phyloP scores from a whole-genome alignment of 2,797 vertebrate species.

The Lacerta agilis region DNA sequence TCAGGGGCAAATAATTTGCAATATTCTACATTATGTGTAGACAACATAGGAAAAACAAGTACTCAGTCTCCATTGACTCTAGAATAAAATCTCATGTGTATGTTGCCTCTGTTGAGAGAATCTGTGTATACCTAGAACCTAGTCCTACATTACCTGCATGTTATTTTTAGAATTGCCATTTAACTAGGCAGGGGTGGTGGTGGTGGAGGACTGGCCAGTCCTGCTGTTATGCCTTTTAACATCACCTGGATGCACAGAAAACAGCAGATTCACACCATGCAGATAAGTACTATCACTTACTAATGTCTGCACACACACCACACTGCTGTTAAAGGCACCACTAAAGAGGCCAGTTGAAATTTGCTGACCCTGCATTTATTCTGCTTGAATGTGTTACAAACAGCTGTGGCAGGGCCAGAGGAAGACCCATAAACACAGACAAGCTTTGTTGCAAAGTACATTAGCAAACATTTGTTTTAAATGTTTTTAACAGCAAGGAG shows the following conservation, averaged over 20 bases:
- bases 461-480: constrained; percentile 2
- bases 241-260: background rate
- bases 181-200: background rate
- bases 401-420: background rate
- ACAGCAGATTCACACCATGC: background rate
- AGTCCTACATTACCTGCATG: background rate
- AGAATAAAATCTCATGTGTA: no score
- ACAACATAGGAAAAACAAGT: no score
- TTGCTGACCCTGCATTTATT: background rate
- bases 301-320: background rate
- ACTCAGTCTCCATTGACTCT: no score
- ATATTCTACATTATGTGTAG: no score
- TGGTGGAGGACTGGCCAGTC: background rate
- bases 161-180: constrained; percentile 10
- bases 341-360: background rate
- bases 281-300: background rate
- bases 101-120: no score
- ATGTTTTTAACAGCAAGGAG: background rate
- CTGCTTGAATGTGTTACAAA: background rate
- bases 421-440: background rate
- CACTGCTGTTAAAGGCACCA: background rate
- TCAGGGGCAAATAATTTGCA: no score
- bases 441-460: background rate
- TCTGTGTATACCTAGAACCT: background rate
- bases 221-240: background rate